Base-by-base conservation (phyloP, 2,888 invertebrate genomes). In the Myopa tessellatipennis region DNA sequence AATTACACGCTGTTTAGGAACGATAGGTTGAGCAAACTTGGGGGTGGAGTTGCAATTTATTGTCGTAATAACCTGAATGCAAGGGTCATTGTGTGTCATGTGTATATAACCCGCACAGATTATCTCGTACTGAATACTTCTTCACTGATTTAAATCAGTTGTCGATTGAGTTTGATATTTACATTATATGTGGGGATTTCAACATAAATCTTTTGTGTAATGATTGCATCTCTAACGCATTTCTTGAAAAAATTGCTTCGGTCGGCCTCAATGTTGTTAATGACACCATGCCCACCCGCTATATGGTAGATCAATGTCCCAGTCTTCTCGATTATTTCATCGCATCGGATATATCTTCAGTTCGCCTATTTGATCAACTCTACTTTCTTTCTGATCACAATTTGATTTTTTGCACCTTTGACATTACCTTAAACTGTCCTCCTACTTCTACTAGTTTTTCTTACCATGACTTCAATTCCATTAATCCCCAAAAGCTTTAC, bases 31-130 rank as follows among this genome's bases (percentile, higher is more conserved):
- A n/a, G 26, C 5, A 18, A 26, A 26, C 1, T 4, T 4, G 61
- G 67, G n/a, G 40, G 67, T 7, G 67, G 45, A 1, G 67, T 67
- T 36, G 45, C 67, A 67, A 67, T 67, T n/a, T 67, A 67, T 16
- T 40, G 40, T 45, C 40, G 45, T 6, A 40, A 8, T 38, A 40
- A 26, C 26, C 26, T 26, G 26, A 26, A 26, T 26, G 26, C 26
- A 26, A 26, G 26, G 26, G 26, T 26, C 4, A 38, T 65, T 14
- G 3, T 45, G 4, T 67, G 36, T 40, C 67, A 7, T 67, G 67
- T 45, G 67, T 67, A 10, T 67, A 67, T 18, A 38, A 45, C 6
- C 14, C 40, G 1, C 4, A 67, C 14, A 67, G 12, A 18, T 67
- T 40, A 45, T 3, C 14, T 8, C 38, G 26, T 26, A 26, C 2